Percentiles rank a stretch among this genome's conserved stretches.
Conservation (phyloP, 92 coral and sea anemone genomes). For the Siderastrea siderea region DNA sequence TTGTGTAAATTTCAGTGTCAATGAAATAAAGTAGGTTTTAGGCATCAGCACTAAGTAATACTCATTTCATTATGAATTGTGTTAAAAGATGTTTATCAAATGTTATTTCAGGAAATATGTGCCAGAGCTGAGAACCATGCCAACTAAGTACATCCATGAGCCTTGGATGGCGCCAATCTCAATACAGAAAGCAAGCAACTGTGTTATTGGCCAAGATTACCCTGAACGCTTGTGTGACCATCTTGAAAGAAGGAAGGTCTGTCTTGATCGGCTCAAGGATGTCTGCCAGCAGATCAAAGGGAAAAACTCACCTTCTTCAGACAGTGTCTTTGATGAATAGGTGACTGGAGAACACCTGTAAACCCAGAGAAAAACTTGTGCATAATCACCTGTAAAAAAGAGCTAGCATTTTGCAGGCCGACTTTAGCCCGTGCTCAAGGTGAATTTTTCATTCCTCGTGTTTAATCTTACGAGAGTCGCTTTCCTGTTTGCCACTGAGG, state of each 20-base stretch:
- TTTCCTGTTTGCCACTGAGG: not conserved
- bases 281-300: conserved; percentile 68
- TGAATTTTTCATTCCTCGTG: not conserved
- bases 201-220: conserved; percentile 88
- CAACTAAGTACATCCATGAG: conserved; percentile 88
- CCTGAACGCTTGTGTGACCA: conserved; percentile 81
- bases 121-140: conserved; percentile 88
- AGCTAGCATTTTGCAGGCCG: not conserved
- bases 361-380: not conserved
- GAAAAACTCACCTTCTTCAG: not conserved
- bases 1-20: no score
- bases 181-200: conserved; percentile 81
- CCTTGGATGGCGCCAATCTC: conserved; percentile 91
- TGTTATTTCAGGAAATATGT: conserved; percentile 78
- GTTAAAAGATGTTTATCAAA: not conserved
- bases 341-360: not conserved
- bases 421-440: not conserved
- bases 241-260: conserved; percentile 74
- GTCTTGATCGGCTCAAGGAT: conserved; percentile 75
- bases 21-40: no score
- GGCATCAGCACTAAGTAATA: not conserved
- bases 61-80: not conserved
- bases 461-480: not conserved
- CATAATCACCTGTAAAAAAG: not conserved
- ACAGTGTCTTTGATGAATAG: not conserved